These are phyloP conservation scores for Reinhardtius hippoglossoides DNA, from an alignment of 2,113 vertebrate genomes.

Conservation along the genomic window DNA sequence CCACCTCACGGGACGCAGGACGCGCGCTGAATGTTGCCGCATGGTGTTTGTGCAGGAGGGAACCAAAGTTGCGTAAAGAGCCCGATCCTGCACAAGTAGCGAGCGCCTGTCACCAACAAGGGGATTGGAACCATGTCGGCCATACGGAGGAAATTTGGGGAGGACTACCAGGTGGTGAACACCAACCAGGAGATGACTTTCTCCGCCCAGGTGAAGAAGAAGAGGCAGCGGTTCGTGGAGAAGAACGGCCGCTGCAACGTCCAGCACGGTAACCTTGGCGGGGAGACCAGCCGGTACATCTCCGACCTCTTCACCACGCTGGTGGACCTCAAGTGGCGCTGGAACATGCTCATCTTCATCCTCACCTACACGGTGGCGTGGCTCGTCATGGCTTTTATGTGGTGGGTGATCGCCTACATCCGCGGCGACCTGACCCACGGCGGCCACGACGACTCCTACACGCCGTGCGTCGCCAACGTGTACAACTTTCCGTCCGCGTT, in stretches of 20 bases:
- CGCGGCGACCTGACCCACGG: slow-evolving; percentile 86
- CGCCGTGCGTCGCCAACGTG: slow-evolving; percentile 89
- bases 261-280: slow-evolving; percentile 90
- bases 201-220: slow-evolving; percentile 82
- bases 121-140: slow-evolving; percentile 79
- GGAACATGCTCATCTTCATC: slow-evolving; percentile 91
- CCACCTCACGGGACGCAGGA: slow-evolving; percentile 43
- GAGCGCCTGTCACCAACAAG: background rate
- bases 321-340: slow-evolving; percentile 93
- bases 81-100: slow-evolving; percentile 21
- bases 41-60: slow-evolving; percentile 23
- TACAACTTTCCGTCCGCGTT: slow-evolving; percentile 93
- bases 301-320: slow-evolving; percentile 91
- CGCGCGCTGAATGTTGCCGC: slow-evolving; percentile 39
- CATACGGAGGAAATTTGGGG: slow-evolving; percentile 86
- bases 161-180: slow-evolving; percentile 88
- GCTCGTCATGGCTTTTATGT: slow-evolving; percentile 92
- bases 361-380: slow-evolving; percentile 91
- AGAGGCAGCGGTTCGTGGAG: slow-evolving; percentile 90
- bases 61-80: slow-evolving; percentile 64
- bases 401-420: slow-evolving; percentile 91
- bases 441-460: slow-evolving; percentile 82
- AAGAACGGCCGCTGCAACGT: slow-evolving; percentile 93
- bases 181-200: slow-evolving; percentile 71
- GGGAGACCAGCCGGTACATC: slow-evolving; percentile 89